These are phyloP conservation scores for Cistogaster globosa DNA, from an alignment of 2,888 invertebrate genomes.

Conservation along the genomic window DNA sequence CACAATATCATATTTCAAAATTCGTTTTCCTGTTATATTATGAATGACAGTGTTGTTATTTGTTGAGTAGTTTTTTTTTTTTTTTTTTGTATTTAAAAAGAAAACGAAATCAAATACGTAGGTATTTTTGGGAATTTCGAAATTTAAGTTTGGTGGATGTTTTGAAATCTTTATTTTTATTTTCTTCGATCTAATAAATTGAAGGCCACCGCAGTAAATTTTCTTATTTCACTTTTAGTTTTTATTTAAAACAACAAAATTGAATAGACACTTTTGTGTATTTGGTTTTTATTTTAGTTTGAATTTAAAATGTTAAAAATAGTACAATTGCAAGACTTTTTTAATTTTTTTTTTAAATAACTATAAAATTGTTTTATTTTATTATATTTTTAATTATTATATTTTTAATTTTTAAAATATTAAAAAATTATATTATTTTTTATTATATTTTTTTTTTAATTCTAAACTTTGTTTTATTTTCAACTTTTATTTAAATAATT, in stretches of 20 bases:
- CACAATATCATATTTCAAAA: slow-evolving; percentile 53
- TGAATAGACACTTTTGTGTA: slow-evolving; percentile 38
- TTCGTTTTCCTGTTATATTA: slow-evolving; percentile 38
- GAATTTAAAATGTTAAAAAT: slow-evolving; percentile 34
- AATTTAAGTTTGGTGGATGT: slow-evolving; percentile 47
- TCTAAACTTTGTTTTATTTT: too few relatives aligned
- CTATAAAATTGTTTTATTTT: not conserved
- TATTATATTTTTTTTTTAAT: not conserved
- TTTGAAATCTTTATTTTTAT: slow-evolving; percentile 45
- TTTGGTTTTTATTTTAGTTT: slow-evolving; percentile 17
- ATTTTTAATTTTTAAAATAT: slow-evolving; percentile 10
- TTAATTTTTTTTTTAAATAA: not conserved
- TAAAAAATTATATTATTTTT: slow-evolving; percentile 14
- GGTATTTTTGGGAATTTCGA: slow-evolving; percentile 51
- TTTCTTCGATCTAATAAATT: slow-evolving; percentile 37
- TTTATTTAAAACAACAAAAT: slow-evolving; percentile 17
- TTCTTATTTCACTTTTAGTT: slow-evolving; percentile 54
- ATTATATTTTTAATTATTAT: not conserved
- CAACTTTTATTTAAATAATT: too few relatives aligned
- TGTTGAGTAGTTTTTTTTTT: not conserved
- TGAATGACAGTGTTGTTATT: not conserved
- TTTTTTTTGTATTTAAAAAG: slow-evolving; percentile 8
- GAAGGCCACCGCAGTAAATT: slow-evolving; percentile 56
- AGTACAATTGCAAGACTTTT: slow-evolving; percentile 49
- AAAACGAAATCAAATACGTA: slow-evolving; percentile 11